Base-by-base conservation (phyloP, 2,797 vertebrate genomes). In the Galagoides demidoff region DNA sequence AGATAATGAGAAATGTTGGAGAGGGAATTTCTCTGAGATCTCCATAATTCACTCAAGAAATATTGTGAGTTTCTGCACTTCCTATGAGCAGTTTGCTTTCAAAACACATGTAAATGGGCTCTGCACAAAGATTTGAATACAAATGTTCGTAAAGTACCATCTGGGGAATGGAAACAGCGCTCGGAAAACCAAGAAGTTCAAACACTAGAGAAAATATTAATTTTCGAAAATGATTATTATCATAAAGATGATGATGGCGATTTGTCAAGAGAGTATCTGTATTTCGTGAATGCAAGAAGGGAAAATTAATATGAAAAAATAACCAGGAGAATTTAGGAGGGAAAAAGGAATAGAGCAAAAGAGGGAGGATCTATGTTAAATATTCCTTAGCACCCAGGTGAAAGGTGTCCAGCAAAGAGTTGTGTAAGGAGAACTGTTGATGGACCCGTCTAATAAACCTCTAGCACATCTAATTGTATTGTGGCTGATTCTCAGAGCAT, bases 401-500 rank as follows among this genome's bases (percentile, higher is more conserved):
- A 59, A 12, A n/a, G 23, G 39, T 45, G 13, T 9, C 20, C 14
- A 34, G 55, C 14, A 12, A 27, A 37, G 14, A 29, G n/a, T 7
- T 25, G 13, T 1, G 11, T 74, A 25, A 45, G n/a, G 23, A 7
- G 14, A 31, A 19, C 6, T n/a, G 25, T 37, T 4, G 31, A 20
- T 25, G 2, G 3, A 27, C 9, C 9, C n/a, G 5, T 5, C 8
- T 52, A n/a, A 37, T 23, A 39, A 6, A n/a, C 31, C 1, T 27
- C 39, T 52, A 19, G 17, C 7, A 12, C 11, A 1, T 29, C 17
- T 4, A 31, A 27, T n/a, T 19, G 12, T 14, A 2, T 25, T 6
- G 20, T 29, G 0, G 37, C 19, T 27, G 4, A 16, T 39, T 59
- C 5, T 5, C n/a, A 11, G 2, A 8, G 20, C 20, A 11, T 22